Evolutionary conservation across 1,140 invertebrate genomes (phyloP), one percentile per base, ranked within the genome.

Genomic region (Neodiprion fabricii): DNA sequence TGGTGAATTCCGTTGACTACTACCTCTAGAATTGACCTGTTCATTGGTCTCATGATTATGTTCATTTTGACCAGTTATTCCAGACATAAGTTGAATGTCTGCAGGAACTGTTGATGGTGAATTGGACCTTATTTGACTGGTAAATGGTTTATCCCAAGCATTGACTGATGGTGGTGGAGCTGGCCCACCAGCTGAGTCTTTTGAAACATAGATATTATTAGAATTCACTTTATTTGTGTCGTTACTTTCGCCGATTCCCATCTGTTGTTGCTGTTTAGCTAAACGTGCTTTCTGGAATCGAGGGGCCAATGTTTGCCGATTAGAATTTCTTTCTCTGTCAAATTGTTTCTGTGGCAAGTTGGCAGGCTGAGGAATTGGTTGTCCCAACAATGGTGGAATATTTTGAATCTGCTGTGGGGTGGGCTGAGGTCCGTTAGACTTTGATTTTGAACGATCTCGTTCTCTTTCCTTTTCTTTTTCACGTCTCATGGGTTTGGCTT

Each of bases 121-220:
- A 76, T 88, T 90, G 1, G 89, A 87, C 47, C 92, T 85, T 66
- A 94, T 82, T 71, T 91, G 90, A 78, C 91, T 90, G 12, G 91
- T 91, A 76, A 95, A 93, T 4, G 95, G 94, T 84, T 96, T 96
- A 78, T 96, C 94, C 95, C 95, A 97, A 11, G 95, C 95, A 85
- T 95, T 96, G 1, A 94, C 91, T 3, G 92, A 80, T 0, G 93
- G 93, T 23, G 92, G 91, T 5, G 94, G 92, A 4, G 93, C 91
- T 1, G 92, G 78, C 74, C 89, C 88, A 80, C 88, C 86, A 72
- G 72, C 79, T 10, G 83, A 81, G 67, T 91, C 90, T 80, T 90
- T 90, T 28, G 85, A 72, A 23, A 83, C 85, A 76, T 86, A 88
- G 67, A 83, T 79, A 66, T 70, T 79, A 11, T 49, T 83, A 71